Base-by-base conservation (phyloP, 2,113 vertebrate species). In the Tupaia tana region DNA sequence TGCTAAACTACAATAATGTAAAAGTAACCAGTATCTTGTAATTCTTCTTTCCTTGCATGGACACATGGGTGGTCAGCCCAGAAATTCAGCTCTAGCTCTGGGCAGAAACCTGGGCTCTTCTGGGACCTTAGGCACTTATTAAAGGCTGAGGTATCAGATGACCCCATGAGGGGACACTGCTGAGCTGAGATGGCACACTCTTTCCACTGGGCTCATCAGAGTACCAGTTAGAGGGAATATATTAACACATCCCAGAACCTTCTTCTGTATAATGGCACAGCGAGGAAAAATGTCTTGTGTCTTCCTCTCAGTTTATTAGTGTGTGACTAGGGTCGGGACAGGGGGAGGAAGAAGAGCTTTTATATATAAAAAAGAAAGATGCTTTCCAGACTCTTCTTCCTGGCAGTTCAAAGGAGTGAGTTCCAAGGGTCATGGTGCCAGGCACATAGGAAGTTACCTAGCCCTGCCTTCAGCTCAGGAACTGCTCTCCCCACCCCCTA, bases 281-380 rank as follows among this genome's bases (percentile, higher is more conserved):
- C 56, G 63, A 75, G n/a, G n/a, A 59, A 64, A 63, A 78, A 61
- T 7, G 2, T 31, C 77, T 63, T 69, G 2, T 25, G 0, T 66
- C 67, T 88, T 67, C 59, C 69, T 88, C 77, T 24, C 56, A 78
- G 69, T 43, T 22, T 73, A 74, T 31, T 8, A 58, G 54, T 7
- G 3, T 34, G 14, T 25, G 16, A n/a, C n/a, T 0, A 0, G 24
- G 31, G 11, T 1, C 9, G 10, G 9, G n/a, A n/a, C n/a, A 27
- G 8, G 0, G 3, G 18, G 69, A 0, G 1, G 2, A 7, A 6
- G 1, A 9, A 1, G n/a, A 27, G 9, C 9, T 86, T 85, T 29
- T 58, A 66, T 8, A 25, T 66, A 69, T 63, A 29, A 78, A 85
- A 59, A 34, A 24, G 14, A 56, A 74, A 59, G 52, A 66, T 3